Base-by-base conservation (phyloP, 2,797 vertebrate species). In the Buceros bicornis region DNA sequence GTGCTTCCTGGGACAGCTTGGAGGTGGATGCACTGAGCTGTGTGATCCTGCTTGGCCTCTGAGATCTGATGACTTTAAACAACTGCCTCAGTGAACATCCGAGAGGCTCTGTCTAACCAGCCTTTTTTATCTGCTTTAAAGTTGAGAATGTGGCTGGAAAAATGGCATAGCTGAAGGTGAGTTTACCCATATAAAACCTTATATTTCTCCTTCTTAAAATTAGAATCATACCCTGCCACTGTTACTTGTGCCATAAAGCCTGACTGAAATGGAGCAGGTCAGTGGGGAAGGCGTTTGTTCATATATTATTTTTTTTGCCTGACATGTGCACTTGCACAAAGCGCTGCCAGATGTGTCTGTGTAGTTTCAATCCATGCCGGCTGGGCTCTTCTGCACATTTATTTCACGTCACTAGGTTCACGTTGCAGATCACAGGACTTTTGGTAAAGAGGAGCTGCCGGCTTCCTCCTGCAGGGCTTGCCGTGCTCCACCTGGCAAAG, bases 1-100 rank as follows among this genome's bases (percentile, higher is more conserved):
- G 0, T 1, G 2, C 22, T 62, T 35, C 6, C 5, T 50, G 16
- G 58, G 24, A 71, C 17, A 28, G 51, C 53, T 43, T 2, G 1
- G 42, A 48, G 42, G 37, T 45, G 42, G 73, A 73, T 58, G 62
- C 13, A 11, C 37, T 50, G 58, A 91, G 61, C 48, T 51, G 10
- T 67, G 58, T 65, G 42, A 57, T 77, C 47, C 43, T 29, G 42
- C n/a, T 33, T 50, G 54, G 17, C 57, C 47, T 58, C 64, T 58
- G 24, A 29, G 25, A 21, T 56, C 47, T 43, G 37, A 16, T 56
- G 66, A 35, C 64, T 95, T 91, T 31, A 29, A 61, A 22, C 16
- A 51, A 14, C 42, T 61, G 26, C 65, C 65, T 84, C 25, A 16
- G 19, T 4, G 72, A 50, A 21, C n/a, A 33, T 43, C 60, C 17